These are phyloP conservation scores for Leptura quadrifasciata DNA, from an alignment of 2,888 invertebrate species.

Conservation along the genomic window DNA sequence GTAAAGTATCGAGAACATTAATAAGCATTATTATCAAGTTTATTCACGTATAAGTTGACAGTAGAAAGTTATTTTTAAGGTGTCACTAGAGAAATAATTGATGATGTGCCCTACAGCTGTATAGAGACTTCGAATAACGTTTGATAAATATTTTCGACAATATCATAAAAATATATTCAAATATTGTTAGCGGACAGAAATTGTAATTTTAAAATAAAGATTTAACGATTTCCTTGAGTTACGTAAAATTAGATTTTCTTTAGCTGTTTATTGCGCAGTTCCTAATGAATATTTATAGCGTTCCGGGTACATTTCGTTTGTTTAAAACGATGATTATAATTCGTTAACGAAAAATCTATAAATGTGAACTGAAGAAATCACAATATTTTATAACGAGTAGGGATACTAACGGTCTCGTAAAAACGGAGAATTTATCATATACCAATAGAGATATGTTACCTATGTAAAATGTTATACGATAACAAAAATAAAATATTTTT, in stretches of 20 bases:
- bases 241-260: constrained; percentile 28
- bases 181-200: constrained; percentile 18
- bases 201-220: constrained; percentile 33
- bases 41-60: constrained; percentile 47
- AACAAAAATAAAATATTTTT: not conserved
- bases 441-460: not conserved
- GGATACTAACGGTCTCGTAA: not conserved
- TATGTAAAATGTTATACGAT: not conserved
- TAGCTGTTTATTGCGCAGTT: constrained; percentile 5
- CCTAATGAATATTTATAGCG: constrained; percentile 34
- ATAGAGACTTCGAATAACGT: constrained; percentile 33
- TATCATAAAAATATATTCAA: constrained; percentile 30
- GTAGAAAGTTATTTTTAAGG: constrained; percentile 47
- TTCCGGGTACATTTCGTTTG: constrained; percentile 16
- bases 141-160: constrained; percentile 43
- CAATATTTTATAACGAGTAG: not conserved
- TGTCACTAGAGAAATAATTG: constrained; percentile 44
- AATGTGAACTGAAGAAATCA: constrained; percentile 2
- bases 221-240: constrained; percentile 22
- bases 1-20: constrained; percentile 47
- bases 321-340: constrained; percentile 19
- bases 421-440: constrained; percentile 1
- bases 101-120: constrained; percentile 40
- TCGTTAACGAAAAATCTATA: constrained; percentile 20
- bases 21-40: constrained; percentile 49